These are phyloP conservation scores for Automeris io DNA, from an alignment of 2,888 invertebrate species.

Conservation along the genomic window DNA sequence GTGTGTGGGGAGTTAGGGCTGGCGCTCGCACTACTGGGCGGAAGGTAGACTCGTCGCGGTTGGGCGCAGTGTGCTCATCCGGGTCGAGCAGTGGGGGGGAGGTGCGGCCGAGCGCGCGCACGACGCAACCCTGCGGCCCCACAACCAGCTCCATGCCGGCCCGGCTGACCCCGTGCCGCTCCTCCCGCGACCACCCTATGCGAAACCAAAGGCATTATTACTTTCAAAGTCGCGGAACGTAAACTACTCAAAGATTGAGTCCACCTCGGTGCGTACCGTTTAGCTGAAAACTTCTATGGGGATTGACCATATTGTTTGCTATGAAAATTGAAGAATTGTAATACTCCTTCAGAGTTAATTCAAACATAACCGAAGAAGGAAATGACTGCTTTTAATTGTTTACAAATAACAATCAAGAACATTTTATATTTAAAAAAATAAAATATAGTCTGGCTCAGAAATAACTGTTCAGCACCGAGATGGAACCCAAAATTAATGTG, in stretches of 20 bases:
- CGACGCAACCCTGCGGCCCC: conserved; percentile 86
- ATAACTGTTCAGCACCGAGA: conserved; percentile 2
- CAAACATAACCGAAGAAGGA: too few species aligned
- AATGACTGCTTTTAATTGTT: too few species aligned
- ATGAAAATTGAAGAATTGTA: too few species aligned
- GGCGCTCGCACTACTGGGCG: conserved; percentile 79
- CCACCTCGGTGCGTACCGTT: not conserved
- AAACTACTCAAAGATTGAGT: not conserved
- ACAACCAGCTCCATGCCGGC: conserved; percentile 82
- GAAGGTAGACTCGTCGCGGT: conserved; percentile 82
- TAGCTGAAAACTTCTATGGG: too few species aligned
- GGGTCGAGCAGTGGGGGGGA: conserved; percentile 45
- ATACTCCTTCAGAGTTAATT: too few species aligned
- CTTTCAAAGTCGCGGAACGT: not conserved
- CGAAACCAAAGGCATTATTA: conserved; percentile 87
- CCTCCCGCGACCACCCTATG: conserved; percentile 79
- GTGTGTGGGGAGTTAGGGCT: conserved; percentile 37
- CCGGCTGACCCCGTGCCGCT: conserved; percentile 56
- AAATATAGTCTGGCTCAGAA: too few species aligned
- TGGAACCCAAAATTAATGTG: conserved; percentile 5
- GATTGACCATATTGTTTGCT: too few species aligned
- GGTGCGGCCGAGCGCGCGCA: conserved; percentile 51
- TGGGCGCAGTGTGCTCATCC: conserved; percentile 61
- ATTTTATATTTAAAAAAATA: too few species aligned
- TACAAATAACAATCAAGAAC: too few species aligned